Evolutionary conservation across 2,888 invertebrate genomes (phyloP).

Genomic region (Mesorhabditis belari): DNA sequence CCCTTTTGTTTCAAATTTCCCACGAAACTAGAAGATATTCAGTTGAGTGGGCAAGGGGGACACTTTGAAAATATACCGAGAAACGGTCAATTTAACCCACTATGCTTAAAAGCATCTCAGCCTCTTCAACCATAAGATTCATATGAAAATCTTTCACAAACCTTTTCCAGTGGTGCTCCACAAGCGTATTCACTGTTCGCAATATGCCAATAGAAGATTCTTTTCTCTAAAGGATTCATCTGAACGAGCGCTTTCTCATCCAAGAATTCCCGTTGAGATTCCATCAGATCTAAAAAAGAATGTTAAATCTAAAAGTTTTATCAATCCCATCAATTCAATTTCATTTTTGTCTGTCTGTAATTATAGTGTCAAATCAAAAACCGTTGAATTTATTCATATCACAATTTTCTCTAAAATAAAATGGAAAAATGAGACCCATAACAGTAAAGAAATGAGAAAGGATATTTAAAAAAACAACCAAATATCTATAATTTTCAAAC

Average conservation of each 20-base stretch:
- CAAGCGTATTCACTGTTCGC: slow-evolving; percentile 57
- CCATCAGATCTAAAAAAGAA: background rate
- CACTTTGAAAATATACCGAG: too few species aligned
- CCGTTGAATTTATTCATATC: background rate
- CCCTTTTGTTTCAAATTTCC: too few species aligned
- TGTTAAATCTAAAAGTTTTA: background rate
- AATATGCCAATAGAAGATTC: slow-evolving; percentile 54
- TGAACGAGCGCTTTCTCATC: background rate
- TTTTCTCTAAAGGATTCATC: slow-evolving; percentile 1
- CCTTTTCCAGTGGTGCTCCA: slow-evolving; percentile 49
- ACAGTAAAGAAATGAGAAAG: background rate
- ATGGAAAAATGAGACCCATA: background rate
- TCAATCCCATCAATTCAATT: background rate
- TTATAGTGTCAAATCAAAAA: background rate
- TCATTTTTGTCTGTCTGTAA: background rate
- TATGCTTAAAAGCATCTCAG: too few species aligned
- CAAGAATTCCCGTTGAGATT: background rate
- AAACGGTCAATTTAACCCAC: too few species aligned
- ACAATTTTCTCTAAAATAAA: background rate
- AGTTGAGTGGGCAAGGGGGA: background rate
- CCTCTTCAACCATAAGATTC: too few species aligned
- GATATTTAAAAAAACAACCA: background rate
- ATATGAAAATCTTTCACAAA: too few species aligned
- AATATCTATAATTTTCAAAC: too few species aligned
- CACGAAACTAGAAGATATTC: too few species aligned